phyloP scores from a whole-genome alignment of 2,888 invertebrate genomes.

The Platypus cylindrus region DNA sequence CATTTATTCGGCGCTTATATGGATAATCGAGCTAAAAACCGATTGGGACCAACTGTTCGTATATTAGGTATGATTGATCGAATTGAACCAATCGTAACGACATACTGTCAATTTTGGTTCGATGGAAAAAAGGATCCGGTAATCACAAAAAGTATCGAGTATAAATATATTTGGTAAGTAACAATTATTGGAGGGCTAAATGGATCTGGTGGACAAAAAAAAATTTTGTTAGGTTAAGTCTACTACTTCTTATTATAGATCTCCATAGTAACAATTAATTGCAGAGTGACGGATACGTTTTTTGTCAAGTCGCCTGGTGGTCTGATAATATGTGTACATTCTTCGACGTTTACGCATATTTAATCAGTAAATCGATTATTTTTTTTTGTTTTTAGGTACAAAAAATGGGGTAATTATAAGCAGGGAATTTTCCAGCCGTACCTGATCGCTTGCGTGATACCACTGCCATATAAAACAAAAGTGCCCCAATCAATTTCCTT shows the following conservation, averaged over 20 bases:
- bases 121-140: constrained; percentile 71
- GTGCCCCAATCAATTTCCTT: constrained; percentile 75
- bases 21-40: constrained; percentile 64
- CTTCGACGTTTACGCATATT: background rate
- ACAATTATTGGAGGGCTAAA: background rate
- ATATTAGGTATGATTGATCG: constrained; percentile 78
- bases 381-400: constrained; percentile 37
- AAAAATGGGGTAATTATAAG: constrained; percentile 89
- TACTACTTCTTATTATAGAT: too few species aligned
- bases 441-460: constrained; percentile 77
- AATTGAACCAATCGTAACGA: constrained; percentile 69
- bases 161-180: constrained; percentile 75
- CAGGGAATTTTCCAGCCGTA: constrained; percentile 86
- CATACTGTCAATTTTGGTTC: constrained; percentile 84
- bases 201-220: too few species aligned
- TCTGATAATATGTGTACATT: too few species aligned
- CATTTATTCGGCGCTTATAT: constrained; percentile 83
- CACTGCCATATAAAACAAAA: constrained; percentile 55
- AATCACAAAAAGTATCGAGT: constrained; percentile 70
- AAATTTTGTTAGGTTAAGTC: too few species aligned
- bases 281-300: background rate
- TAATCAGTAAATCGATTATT: background rate
- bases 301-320: background rate
- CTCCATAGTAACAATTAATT: background rate
- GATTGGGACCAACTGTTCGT: constrained; percentile 71